These are phyloP conservation scores for Urocynchramus pylzowi DNA, from an alignment of 2,113 vertebrate species.

Conservation along the genomic window DNA sequence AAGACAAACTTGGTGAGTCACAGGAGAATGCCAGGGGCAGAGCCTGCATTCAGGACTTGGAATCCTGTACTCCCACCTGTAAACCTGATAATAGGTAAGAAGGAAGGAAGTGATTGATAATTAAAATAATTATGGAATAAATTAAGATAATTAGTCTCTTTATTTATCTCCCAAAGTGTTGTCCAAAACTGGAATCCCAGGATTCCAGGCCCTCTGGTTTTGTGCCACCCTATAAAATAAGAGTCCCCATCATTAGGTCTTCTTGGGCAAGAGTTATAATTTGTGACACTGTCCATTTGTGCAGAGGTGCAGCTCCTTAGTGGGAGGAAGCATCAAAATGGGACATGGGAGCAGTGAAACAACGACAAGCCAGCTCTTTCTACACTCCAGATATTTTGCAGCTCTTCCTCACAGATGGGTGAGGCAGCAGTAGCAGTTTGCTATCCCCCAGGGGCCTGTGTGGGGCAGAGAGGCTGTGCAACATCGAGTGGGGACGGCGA, in stretches of 20 bases:
- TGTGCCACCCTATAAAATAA: neutral
- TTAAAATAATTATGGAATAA: constrained; percentile 42
- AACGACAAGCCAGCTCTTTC: neutral
- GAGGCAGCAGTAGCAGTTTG: neutral
- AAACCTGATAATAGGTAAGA: neutral
- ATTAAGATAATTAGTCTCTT: constrained; percentile 26
- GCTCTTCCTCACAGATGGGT: neutral
- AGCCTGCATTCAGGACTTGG: neutral
- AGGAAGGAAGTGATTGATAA: constrained; percentile 32
- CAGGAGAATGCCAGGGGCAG: neutral
- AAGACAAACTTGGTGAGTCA: constrained; percentile 12
- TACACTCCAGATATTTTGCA: neutral
- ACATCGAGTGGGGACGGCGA: accelerated
- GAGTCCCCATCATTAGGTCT: neutral
- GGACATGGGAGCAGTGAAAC: neutral
- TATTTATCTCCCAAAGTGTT: neutral
- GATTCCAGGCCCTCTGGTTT: neutral
- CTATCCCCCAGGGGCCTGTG: neutral
- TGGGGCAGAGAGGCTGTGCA: neutral
- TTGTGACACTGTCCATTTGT: neutral
- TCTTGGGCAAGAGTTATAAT: neutral
- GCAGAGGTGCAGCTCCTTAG: neutral
- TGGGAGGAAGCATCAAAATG: neutral
- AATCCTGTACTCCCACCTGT: neutral
- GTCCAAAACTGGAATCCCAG: neutral